Evolutionary conservation across 2,888 invertebrate species (phyloP).

Genomic region (Drosophila mettleri): DNA sequence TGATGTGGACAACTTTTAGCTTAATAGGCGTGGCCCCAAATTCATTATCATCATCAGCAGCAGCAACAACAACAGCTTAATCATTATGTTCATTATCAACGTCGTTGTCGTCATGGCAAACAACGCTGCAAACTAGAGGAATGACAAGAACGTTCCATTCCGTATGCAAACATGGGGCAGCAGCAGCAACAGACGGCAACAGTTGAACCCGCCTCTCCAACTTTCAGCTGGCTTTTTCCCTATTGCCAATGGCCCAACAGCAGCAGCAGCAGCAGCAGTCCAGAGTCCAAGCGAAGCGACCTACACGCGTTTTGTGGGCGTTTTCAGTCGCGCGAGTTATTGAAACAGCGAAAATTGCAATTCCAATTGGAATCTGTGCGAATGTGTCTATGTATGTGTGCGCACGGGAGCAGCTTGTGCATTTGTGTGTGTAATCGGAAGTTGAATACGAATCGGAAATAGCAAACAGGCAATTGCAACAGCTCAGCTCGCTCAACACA

Average conservation of each 20-base stretch:
- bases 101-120: conserved; percentile 27
- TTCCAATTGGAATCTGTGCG: conserved; percentile 38
- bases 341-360: conserved; percentile 58
- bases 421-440: conserved; percentile 44
- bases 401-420: conserved; percentile 25
- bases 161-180: conserved; percentile 51
- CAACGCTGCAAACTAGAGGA: conserved; percentile 41
- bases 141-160: conserved; percentile 57
- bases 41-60: not conserved
- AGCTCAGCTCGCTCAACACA: conserved; percentile 31
- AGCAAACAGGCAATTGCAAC: conserved; percentile 48
- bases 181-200: conserved; percentile 18
- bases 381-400: conserved; percentile 13
- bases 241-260: conserved; percentile 10
- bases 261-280: conserved; percentile 11
- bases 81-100: conserved; percentile 13
- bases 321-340: conserved; percentile 43
- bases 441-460: conserved; percentile 48
- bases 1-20: conserved; percentile 27
- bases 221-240: conserved; percentile 6
- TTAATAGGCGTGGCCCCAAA: conserved; percentile 16
- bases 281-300: conserved; percentile 32
- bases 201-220: conserved; percentile 2
- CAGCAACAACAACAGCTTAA: not conserved
- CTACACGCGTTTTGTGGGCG: conserved; percentile 55